phyloP scores from a whole-genome alignment of 2,113 vertebrate genomes.

The Anguilla japonica region DNA sequence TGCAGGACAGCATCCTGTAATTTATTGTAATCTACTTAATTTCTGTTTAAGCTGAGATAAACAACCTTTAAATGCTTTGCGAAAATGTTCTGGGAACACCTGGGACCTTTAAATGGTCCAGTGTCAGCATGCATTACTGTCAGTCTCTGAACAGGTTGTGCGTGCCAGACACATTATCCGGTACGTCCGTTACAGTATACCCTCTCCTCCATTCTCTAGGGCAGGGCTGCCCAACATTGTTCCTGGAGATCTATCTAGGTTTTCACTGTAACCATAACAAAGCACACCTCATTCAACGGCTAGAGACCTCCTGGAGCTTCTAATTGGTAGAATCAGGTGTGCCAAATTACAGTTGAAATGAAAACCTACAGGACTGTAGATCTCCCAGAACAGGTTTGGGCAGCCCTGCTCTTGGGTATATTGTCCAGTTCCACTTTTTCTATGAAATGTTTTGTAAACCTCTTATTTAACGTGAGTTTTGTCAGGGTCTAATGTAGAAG shows the following conservation, averaged over 20 bases:
- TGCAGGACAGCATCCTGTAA: slow-evolving; percentile 16
- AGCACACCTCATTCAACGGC: too few species aligned
- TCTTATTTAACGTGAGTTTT: neutral
- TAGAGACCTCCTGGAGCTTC: too few species aligned
- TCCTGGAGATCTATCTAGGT: too few species aligned
- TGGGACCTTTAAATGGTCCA: slow-evolving; percentile 57
- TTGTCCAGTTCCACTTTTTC: neutral
- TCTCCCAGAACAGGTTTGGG: too few species aligned
- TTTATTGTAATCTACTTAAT: slow-evolving; percentile 3
- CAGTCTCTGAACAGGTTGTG: slow-evolving; percentile 57
- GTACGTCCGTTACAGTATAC: slow-evolving; percentile 33
- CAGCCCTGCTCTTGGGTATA: neutral
- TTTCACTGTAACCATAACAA: too few species aligned
- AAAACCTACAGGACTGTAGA: too few species aligned
- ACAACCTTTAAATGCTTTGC: slow-evolving; percentile 37
- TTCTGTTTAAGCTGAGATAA: slow-evolving; percentile 43
- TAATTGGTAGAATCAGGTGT: too few species aligned
- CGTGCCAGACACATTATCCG: slow-evolving; percentile 52
- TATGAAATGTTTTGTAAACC: neutral
- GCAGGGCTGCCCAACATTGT: neutral
- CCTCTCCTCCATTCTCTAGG: slow-evolving; percentile 19
- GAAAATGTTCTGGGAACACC: slow-evolving; percentile 41
- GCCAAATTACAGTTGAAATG: too few species aligned
- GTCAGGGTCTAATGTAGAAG: neutral
- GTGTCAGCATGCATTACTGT: slow-evolving; percentile 61